Conservation (phyloP, 2,113 vertebrate genomes). For the Stegastes partitus region DNA sequence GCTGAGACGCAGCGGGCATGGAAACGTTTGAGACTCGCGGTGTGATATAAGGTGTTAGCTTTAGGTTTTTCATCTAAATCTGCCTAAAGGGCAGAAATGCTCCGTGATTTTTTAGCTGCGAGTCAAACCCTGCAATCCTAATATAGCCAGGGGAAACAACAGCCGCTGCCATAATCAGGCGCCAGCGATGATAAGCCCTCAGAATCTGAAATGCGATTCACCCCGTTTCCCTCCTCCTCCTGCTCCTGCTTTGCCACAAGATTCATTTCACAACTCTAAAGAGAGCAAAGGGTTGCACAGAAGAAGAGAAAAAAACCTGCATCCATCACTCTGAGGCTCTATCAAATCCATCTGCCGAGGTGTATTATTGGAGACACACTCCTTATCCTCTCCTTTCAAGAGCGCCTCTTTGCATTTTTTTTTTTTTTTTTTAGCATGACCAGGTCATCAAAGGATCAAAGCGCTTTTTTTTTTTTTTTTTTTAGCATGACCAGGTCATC, state of each 20-base stretch:
- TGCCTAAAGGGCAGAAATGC: constrained; percentile 71
- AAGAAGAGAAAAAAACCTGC: constrained; percentile 9
- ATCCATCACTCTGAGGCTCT: constrained; percentile 45
- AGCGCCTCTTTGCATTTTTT: constrained; percentile 65
- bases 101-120: constrained; percentile 55
- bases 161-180: constrained; percentile 61
- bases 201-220: constrained; percentile 48
- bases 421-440: constrained; percentile 53
- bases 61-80: constrained; percentile 71
- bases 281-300: constrained; percentile 53
- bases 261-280: constrained; percentile 65
- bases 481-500: constrained; percentile 64
- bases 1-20: constrained; percentile 49
- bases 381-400: constrained; percentile 74
- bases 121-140: constrained; percentile 63
- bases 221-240: constrained; percentile 33
- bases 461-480: constrained; percentile 26
- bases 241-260: constrained; percentile 42
- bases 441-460: constrained; percentile 75
- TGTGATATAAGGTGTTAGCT: constrained; percentile 65
- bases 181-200: constrained; percentile 42
- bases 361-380: constrained; percentile 72
- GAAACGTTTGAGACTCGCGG: constrained; percentile 33
- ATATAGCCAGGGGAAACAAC: constrained; percentile 64
- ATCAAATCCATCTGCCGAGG: constrained; percentile 72